Percentiles rank a stretch among this genome's conserved stretches.
phyloP scores from a whole-genome alignment of 2,888 invertebrate species.

The Eupithecia abbreviata region DNA sequence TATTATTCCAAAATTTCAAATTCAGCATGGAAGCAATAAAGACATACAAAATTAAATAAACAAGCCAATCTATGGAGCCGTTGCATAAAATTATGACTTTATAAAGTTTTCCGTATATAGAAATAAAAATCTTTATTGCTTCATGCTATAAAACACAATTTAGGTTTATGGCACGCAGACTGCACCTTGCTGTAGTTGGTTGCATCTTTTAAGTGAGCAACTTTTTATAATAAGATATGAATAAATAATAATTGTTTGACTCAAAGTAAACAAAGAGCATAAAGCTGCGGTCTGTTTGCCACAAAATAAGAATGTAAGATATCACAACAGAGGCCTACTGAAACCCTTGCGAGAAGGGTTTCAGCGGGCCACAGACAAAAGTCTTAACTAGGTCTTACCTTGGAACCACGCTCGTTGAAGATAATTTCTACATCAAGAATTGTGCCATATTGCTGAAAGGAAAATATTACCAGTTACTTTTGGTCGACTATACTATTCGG shows the following conservation, averaged over 20 bases:
- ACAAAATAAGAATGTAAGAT: conserved; percentile 40
- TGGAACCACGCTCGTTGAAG: conserved; percentile 99
- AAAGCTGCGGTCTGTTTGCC: conserved; percentile 34
- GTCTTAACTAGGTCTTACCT: conserved; percentile 89
- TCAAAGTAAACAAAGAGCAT: not conserved
- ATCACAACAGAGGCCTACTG: conserved; percentile 60
- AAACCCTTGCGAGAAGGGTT: conserved; percentile 63
- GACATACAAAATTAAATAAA: conserved; percentile 13
- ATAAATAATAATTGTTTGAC: not conserved
- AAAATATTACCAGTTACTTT: conserved; percentile 67
- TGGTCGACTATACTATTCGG: conserved; percentile 38
- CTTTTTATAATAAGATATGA: not conserved
- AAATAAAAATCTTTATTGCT: conserved; percentile 33
- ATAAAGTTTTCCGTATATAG: not conserved
- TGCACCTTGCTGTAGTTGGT: conserved; percentile 19
- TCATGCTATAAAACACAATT: conserved; percentile 25
- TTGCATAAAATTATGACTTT: not conserved
- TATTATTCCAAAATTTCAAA: conserved; percentile 37
- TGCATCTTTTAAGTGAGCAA: not conserved
- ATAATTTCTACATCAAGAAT: conserved; percentile 99
- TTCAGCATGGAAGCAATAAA: conserved; percentile 33
- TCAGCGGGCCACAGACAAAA: conserved; percentile 65
- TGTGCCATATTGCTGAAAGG: conserved; percentile 97
- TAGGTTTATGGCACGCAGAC: conserved; percentile 31
- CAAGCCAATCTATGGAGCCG: not conserved